phyloP scores from a whole-genome alignment of 64 coral and sea anemone genomes.

The Montipora foliosa region DNA sequence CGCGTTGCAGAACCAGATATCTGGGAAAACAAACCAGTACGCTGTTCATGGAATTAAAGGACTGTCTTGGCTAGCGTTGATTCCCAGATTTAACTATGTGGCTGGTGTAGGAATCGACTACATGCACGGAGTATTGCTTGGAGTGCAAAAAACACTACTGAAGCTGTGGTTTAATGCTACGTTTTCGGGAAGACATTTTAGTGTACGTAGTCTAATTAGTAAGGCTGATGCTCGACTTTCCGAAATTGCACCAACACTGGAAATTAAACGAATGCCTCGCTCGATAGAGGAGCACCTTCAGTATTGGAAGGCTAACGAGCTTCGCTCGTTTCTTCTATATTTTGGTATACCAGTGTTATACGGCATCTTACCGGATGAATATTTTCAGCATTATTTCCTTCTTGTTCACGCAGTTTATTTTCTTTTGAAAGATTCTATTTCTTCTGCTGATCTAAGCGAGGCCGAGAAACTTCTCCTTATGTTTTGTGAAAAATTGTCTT shows the following conservation, averaged over 20 bases:
- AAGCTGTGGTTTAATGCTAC: conserved; percentile 52
- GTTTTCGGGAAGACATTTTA: neutral
- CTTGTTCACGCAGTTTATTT: conserved; percentile 57
- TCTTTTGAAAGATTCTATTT: conserved; percentile 59
- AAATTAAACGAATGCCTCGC: conserved; percentile 38
- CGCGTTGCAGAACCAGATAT: conserved; percentile 37
- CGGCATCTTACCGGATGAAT: conserved; percentile 60
- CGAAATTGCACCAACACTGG: conserved; percentile 39
- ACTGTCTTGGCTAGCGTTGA: conserved; percentile 31
- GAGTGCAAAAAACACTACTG: conserved; percentile 56
- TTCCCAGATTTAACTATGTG: conserved; percentile 47
- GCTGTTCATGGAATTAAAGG: conserved; percentile 69
- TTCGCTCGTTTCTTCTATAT: conserved; percentile 69
- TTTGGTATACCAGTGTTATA: conserved; percentile 56
- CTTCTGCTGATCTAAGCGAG: neutral
- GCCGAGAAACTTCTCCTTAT: conserved; percentile 22
- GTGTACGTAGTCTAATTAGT: neutral
- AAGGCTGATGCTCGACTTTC: neutral
- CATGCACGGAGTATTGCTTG: conserved; percentile 67
- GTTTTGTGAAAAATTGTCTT: conserved; percentile 8
- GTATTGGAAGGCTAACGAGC: conserved; percentile 58
- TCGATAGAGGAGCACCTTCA: conserved; percentile 57
- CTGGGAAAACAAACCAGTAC: conserved; percentile 24
- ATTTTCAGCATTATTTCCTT: conserved; percentile 57
- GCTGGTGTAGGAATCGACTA: conserved; percentile 57